Base-by-base conservation (phyloP, 2,113 vertebrate species). In the Pica pica region DNA sequence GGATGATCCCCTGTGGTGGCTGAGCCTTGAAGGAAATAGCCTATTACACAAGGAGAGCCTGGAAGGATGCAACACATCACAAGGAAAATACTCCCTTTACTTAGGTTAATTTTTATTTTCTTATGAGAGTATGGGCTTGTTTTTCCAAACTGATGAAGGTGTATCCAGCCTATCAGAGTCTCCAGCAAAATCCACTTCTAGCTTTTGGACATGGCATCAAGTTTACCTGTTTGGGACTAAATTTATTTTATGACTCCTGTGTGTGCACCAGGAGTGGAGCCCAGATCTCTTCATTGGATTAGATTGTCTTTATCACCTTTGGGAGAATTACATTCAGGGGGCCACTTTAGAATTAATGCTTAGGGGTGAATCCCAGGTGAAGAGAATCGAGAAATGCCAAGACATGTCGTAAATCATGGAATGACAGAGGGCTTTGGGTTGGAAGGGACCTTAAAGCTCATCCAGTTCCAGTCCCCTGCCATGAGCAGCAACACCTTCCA, bases 181-280 rank as follows among this genome's bases (percentile, higher is more conserved):
- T 83, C 19, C 33, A 59, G 37, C 19, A 60, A 50, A 81, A 81
- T 65, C 23, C 11, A 7, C 10, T 21, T 86, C 6, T 18, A 23
- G 64, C 41, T 73, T 79, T 68, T 0, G 2, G 41, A 35, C 1
- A 2, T 13, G 8, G 18, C n/a, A 22, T 5, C 2, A 70, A 9
- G 26, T 61, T 81, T 61, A 13, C 16, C 28, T 74, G 7, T 79
- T 79, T 39, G 61, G 10, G 12, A 75, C 17, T 63, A 13, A 33
- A 41, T 59, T 53, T 81, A 31, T 68, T 82, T 63, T 59, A 44
- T 60, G 8, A 16, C 10, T 49, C 7, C 1, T 49, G 14, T 35
- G 9, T 17, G 20, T 27, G 26, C 22, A 42, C 6, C 27, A 33
- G 39, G 11, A 70, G 5, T 13, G 7, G 21, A 82, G 21, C 11